phyloP scores from a whole-genome alignment of 2,888 invertebrate genomes.

The Osmoderma eremita region DNA sequence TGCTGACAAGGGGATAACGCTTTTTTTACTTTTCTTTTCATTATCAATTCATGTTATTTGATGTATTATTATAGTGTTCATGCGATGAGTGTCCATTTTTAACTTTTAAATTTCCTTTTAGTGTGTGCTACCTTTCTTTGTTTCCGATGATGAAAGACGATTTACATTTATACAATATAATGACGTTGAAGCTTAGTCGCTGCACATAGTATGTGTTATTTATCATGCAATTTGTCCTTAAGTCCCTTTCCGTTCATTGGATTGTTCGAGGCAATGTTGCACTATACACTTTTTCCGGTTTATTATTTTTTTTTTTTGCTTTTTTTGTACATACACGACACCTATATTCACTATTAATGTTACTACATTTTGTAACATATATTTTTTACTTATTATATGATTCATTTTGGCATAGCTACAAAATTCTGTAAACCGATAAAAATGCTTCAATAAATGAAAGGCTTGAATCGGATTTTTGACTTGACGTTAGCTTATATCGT shows the following conservation, averaged over 20 bases:
- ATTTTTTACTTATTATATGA: conserved; percentile 53
- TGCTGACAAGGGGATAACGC: conserved; percentile 11
- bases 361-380: conserved; percentile 60
- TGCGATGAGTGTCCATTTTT: neutral
- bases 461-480: conserved; percentile 32
- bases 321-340: conserved; percentile 62
- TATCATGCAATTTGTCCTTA: conserved; percentile 32
- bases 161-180: conserved; percentile 20
- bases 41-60: conserved; percentile 7
- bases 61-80: conserved; percentile 21
- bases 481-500: no score
- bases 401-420: conserved; percentile 64
- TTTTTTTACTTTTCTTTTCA: conserved; percentile 9
- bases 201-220: conserved; percentile 48
- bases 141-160: conserved; percentile 22
- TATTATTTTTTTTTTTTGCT: conserved; percentile 22
- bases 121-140: conserved; percentile 55
- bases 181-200: conserved; percentile 42
- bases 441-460: conserved; percentile 39
- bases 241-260: conserved; percentile 44
- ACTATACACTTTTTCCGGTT: conserved; percentile 53
- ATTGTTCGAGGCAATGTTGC: conserved; percentile 56
- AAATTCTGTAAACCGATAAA: conserved; percentile 45
- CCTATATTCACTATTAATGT: conserved; percentile 57
- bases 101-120: conserved; percentile 42